Base-by-base conservation (phyloP, 2,888 invertebrate species). In the Invenusta paracnida region DNA sequence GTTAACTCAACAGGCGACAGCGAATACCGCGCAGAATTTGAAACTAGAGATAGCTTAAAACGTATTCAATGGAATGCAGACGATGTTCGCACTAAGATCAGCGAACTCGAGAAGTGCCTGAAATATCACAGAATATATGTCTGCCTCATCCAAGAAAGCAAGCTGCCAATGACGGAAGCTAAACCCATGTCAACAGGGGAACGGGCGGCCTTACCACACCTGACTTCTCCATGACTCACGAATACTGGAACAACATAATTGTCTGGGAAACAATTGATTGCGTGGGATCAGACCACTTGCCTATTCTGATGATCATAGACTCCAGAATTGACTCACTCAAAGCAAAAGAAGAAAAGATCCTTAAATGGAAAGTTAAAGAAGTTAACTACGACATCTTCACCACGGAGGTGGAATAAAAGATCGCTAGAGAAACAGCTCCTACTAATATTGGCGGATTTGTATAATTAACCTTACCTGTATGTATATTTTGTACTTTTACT, bases 261-360 rank as follows among this genome's bases (percentile, higher is more conserved):
- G 25, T 73, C 23, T 73, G 73, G 27, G 23, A 73, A 73, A 73
- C 73, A 73, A 73, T 73, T 73, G 25, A 73, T 73, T 73, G 73
- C 73, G 5, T 73, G 27, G 73, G 73, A 73, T 73, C 73, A 73
- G 73, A 23, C 73, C 73, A 73, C 73, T 73, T 23, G 27, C 73
- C 73, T 73, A 73, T 73, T 73, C 73, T 73, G 73, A 48, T 25
- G 73, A 73, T 25, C 73, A 73, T 73, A 5, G 73, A 73, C 73
- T 73, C 73, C 73, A 73, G 73, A 73, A 73, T 73, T 73, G 73
- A 73, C 73, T 73, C 73, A 73, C 73, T 73, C 17, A 73, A 73
- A 48, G 73, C 73, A 73, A 73, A 73, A 73, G 17, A 73, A 23
- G 27, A 25, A 73, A 73, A 73, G 23, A 73, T 73, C 73, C 5